Conservation (phyloP, 2,888 invertebrate genomes). For the Chamaedrilus cognettii region DNA sequence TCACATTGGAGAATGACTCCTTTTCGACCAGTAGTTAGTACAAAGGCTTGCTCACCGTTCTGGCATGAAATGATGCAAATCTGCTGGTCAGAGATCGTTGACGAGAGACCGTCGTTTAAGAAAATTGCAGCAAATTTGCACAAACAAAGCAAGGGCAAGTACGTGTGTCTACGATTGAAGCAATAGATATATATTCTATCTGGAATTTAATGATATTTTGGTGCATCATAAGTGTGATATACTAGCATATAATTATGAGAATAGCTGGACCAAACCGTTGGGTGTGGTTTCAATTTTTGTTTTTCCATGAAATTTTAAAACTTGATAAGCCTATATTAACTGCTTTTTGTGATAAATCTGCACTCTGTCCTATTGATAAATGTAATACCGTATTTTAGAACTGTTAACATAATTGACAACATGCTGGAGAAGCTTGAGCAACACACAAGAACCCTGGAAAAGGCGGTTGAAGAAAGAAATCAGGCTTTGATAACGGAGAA, state of each 20-base stretch:
- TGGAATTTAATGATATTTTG: no score
- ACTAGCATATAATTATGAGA: no score
- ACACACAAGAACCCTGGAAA: constrained; percentile 25
- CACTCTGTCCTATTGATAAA: no score
- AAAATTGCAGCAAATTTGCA: background rate
- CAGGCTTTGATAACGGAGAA: constrained; percentile 30
- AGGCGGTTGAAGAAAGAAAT: constrained; percentile 30
- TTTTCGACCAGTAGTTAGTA: constrained; percentile 21
- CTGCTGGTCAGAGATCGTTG: constrained; percentile 25
- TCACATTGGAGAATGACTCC: background rate
- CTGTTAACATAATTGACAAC: constrained; percentile 31
- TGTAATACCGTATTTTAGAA: no score
- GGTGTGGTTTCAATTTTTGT: no score
- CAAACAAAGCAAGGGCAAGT: constrained; percentile 10
- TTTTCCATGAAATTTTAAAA: no score
- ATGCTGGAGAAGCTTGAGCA: constrained; percentile 31
- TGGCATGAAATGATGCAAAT: constrained; percentile 25
- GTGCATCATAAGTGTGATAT: no score
- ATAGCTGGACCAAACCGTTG: no score
- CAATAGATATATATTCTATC: no score
- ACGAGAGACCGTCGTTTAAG: constrained; percentile 21
- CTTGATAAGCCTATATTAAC: no score
- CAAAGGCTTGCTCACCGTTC: constrained; percentile 1
- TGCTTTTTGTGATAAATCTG: no score
- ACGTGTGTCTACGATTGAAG: no score